phyloP scores from a whole-genome alignment of 2,113 vertebrate genomes.

The Nansenia antarctica region DNA sequence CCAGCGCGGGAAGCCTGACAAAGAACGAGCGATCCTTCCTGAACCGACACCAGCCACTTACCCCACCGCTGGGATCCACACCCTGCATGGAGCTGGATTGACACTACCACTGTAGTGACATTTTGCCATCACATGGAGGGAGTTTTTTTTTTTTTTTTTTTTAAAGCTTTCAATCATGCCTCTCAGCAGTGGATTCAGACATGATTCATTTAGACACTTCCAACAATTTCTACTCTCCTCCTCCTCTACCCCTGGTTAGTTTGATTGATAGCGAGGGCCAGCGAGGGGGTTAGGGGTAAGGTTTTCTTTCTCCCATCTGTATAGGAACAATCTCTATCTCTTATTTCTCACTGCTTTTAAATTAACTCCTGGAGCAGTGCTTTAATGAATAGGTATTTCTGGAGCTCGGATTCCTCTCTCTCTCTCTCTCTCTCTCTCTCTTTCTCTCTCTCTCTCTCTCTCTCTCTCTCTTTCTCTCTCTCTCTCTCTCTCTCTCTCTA shows the following conservation, averaged over 20 bases:
- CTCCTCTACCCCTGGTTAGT: background rate
- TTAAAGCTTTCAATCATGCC: background rate
- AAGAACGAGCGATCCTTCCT: background rate
- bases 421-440: background rate
- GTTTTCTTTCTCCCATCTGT: background rate
- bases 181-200: background rate
- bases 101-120: background rate
- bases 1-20: background rate
- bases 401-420: background rate
- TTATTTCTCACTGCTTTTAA: background rate
- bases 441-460: background rate
- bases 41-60: too few relatives aligned
- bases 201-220: background rate
- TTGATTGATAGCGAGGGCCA: background rate
- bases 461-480: background rate
- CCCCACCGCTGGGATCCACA: too few relatives aligned
- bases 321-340: background rate
- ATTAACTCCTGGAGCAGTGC: background rate
- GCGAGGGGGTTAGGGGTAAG: background rate
- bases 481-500: background rate
- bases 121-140: too few relatives aligned
- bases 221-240: background rate
- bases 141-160: too few relatives aligned
- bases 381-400: slow-evolving; percentile 7
- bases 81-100: background rate